Conservation (phyloP, 2,113 vertebrate genomes). For the Piaya cayana region DNA sequence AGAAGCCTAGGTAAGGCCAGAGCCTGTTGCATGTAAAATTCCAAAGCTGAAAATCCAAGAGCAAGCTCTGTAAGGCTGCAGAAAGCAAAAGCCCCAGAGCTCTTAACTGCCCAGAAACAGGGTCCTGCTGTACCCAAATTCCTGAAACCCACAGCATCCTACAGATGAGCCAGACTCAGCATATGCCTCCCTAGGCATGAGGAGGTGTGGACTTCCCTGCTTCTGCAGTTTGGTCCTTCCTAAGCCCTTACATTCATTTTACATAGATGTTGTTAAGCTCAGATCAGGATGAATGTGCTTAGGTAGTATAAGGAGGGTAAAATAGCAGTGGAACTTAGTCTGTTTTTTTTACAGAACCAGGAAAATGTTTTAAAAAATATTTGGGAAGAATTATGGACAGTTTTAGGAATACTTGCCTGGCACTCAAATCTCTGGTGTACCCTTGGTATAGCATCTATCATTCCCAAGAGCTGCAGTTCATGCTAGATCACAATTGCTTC, state of each 20-base stretch:
- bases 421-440: not conserved
- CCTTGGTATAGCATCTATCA: not conserved
- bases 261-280: rapidly evolving
- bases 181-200: rapidly evolving
- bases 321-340: not conserved
- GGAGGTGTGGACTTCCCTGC: rapidly evolving
- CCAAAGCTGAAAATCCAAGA: not conserved
- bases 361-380: not conserved
- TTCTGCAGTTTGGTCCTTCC: rapidly evolving
- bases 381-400: not conserved
- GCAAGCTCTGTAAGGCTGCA: not conserved
- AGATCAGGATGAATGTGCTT: not conserved
- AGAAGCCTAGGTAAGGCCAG: not conserved
- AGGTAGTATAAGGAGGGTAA: rapidly evolving
- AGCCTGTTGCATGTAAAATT: not conserved
- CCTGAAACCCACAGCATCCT: not conserved
- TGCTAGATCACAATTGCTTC: not conserved
- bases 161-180: not conserved
- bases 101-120: not conserved
- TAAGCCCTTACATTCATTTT: rapidly evolving
- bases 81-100: not conserved
- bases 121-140: not conserved
- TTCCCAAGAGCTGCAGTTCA: rapidly evolving
- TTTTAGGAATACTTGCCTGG: not conserved
- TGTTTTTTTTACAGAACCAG: not conserved